These are phyloP conservation scores for Hemicrepidius hirtus DNA, from an alignment of 2,888 invertebrate species.

Conservation along the genomic window DNA sequence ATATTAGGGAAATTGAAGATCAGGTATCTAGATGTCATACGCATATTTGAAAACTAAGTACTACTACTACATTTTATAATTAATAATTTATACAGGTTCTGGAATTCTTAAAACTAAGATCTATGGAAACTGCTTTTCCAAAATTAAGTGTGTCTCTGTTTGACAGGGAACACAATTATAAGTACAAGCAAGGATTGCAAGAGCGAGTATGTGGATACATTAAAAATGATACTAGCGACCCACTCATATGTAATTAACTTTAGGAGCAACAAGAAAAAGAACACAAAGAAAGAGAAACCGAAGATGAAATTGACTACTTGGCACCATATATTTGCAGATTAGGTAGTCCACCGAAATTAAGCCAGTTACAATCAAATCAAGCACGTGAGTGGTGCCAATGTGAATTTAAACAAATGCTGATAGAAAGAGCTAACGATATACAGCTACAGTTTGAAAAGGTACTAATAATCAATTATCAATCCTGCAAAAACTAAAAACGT, in stretches of 20 bases:
- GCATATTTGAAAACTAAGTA: no score
- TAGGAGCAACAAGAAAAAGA: conserved; percentile 74
- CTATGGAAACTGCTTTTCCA: conserved; percentile 72
- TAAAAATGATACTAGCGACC: conserved; percentile 9
- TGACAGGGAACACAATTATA: conserved; percentile 75
- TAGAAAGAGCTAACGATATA: conserved; percentile 78
- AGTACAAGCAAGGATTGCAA: conserved; percentile 72
- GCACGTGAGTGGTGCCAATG: conserved; percentile 77
- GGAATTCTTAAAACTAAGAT: conserved; percentile 72
- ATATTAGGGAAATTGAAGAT: conserved; percentile 74
- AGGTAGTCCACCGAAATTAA: conserved; percentile 73
- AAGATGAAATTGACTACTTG: conserved; percentile 78
- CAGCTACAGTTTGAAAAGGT: conserved; percentile 81
- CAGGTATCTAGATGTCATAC: conserved; percentile 62
- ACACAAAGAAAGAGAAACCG: conserved; percentile 77
- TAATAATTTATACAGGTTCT: conserved; percentile 63
- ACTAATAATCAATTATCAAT: background rate
- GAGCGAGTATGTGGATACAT: conserved; percentile 69
- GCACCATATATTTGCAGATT: conserved; percentile 79
- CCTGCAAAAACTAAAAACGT: no score
- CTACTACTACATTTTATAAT: background rate
- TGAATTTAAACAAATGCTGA: conserved; percentile 79
- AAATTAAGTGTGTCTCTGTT: conserved; percentile 74
- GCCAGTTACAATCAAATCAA: conserved; percentile 70
- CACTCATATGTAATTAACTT: conserved; percentile 29